phyloP scores from a whole-genome alignment of 2,797 vertebrate genomes.

The Poecile montanus region DNA sequence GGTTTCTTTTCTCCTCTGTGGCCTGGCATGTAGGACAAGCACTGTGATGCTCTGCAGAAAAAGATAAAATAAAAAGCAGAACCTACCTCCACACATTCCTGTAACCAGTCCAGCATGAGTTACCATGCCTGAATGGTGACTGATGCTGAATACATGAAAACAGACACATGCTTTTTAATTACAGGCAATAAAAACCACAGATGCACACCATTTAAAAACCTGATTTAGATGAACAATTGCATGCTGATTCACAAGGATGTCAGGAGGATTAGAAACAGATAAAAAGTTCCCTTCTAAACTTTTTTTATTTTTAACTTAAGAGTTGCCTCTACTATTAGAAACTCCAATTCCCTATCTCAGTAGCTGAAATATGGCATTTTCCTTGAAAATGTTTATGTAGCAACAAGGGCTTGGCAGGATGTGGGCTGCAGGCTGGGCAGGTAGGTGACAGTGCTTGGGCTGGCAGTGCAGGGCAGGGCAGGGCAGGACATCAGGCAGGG shows the following conservation, averaged over 20 bases:
- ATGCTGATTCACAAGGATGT: neutral
- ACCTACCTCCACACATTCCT: neutral
- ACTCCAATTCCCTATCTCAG: neutral
- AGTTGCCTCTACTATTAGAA: neutral
- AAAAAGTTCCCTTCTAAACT: neutral
- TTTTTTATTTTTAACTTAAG: neutral
- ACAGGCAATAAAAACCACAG: constrained; percentile 26
- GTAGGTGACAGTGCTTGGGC: neutral
- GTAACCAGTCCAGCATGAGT: neutral
- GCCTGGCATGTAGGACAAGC: neutral
- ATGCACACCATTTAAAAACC: neutral
- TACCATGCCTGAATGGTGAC: neutral
- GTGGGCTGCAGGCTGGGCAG: neutral
- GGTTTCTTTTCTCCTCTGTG: neutral
- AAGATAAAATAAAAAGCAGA: constrained; percentile 28
- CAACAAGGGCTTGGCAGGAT: neutral
- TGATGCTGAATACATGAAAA: neutral
- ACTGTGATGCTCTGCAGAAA: neutral
- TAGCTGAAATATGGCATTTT: neutral
- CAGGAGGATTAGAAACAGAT: constrained; percentile 2
- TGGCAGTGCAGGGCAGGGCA: neutral
- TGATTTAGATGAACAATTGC: constrained; percentile 12
- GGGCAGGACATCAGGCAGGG: neutral
- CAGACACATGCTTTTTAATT: constrained; percentile 15
- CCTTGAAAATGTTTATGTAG: neutral